phyloP scores from a whole-genome alignment of 2,113 vertebrate genomes.

The Lepidothrix coronata region DNA sequence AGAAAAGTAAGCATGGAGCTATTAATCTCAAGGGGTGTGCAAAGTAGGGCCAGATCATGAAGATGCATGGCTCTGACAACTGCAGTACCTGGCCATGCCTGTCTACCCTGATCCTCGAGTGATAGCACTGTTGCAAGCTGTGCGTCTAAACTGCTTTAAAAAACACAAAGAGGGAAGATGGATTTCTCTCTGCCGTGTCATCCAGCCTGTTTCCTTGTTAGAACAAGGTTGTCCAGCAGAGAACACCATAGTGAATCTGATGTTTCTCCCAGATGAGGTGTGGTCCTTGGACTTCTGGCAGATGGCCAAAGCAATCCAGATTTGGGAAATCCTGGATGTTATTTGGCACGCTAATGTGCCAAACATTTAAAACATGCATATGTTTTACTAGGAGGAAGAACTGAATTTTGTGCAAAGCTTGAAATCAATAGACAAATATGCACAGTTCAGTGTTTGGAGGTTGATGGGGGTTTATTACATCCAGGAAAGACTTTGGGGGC shows the following conservation, averaged over 20 bases:
- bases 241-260: rapidly evolving
- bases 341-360: neutral
- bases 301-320: neutral
- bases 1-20: neutral
- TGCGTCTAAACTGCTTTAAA: neutral
- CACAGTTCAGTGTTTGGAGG: neutral
- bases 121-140: neutral
- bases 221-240: neutral
- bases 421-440: neutral
- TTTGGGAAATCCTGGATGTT: neutral
- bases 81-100: neutral
- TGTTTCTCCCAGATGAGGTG: neutral
- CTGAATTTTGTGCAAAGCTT: neutral
- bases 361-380: no score
- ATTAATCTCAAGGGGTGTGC: neutral
- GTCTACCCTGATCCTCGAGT: neutral
- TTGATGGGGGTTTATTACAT: neutral
- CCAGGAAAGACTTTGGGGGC: neutral
- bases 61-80: neutral
- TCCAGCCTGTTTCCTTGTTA: neutral
- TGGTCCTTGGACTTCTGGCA: neutral
- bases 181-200: neutral
- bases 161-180: neutral
- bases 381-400: neutral
- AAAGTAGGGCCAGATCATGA: neutral